Conservation (phyloP, 2,113 vertebrate genomes). For the Sclerurus mexicanus region DNA sequence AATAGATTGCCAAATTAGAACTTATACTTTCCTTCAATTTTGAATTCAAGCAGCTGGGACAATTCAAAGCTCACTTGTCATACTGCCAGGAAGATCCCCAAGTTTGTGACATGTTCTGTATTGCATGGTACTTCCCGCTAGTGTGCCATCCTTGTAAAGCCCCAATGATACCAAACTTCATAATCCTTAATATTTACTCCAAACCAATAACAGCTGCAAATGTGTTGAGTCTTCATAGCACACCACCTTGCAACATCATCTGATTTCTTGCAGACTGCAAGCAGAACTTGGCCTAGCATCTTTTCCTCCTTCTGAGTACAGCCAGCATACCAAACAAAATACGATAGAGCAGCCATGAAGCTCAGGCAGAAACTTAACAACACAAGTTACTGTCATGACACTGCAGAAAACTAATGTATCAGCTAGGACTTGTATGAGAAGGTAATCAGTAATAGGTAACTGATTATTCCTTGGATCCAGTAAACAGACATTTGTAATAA, state of each 20-base stretch:
- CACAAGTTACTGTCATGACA: neutral
- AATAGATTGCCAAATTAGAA: neutral
- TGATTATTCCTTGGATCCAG: neutral
- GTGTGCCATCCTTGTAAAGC: neutral
- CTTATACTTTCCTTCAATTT: neutral
- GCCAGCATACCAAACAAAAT: neutral
- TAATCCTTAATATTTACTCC: neutral
- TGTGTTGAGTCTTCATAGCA: neutral
- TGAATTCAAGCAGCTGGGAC: neutral
- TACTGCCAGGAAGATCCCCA: neutral
- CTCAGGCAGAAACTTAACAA: neutral
- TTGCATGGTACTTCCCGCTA: slow-evolving; percentile 1
- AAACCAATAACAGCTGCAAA: neutral
- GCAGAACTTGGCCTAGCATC: neutral
- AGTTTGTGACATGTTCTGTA: neutral
- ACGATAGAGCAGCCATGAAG: neutral
- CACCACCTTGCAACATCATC: neutral
- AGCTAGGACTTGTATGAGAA: neutral
- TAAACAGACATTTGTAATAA: neutral
- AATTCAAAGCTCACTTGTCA: neutral
- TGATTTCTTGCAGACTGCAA: neutral
- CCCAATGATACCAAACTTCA: neutral
- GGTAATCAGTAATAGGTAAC: neutral
- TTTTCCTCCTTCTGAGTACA: neutral
- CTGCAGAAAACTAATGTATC: neutral